These are phyloP conservation scores for Pedicia rivosa DNA, from an alignment of 2,888 invertebrate genomes.

Conservation along the genomic window DNA sequence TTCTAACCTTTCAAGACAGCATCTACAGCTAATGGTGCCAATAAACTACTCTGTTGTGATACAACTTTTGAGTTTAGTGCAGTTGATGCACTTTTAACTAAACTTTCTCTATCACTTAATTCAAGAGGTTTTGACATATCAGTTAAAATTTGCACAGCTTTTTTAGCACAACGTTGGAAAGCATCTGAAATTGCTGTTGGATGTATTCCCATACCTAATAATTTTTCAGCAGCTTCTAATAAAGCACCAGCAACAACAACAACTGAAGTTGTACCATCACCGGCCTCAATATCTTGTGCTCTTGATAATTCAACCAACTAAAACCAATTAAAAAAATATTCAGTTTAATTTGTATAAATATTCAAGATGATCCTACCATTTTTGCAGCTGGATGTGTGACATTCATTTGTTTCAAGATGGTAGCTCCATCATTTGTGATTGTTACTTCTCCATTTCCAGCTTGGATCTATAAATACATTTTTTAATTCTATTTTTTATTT, in stretches of 20 bases:
- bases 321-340: constrained; percentile 30
- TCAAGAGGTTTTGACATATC: constrained; percentile 77
- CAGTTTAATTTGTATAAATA: background rate
- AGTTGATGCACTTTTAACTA: constrained; percentile 92
- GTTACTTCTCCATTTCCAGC: constrained; percentile 94
- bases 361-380: constrained; percentile 46
- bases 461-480: constrained; percentile 55
- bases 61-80: constrained; percentile 98
- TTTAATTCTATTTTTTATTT: constrained; percentile 2
- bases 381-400: constrained; percentile 97
- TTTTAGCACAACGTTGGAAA: constrained; percentile 54
- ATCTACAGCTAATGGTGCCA: constrained; percentile 95
- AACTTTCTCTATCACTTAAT: constrained; percentile 67
- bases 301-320: constrained; percentile 86
- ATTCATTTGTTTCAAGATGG: constrained; percentile 97
- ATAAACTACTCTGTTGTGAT: constrained; percentile 86
- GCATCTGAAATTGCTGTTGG: constrained; percentile 95
- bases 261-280: constrained; percentile 98
- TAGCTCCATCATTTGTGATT: constrained; percentile 99
- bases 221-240: constrained; percentile 83
- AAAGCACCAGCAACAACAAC: constrained; percentile 95
- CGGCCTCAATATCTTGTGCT: constrained; percentile 98
- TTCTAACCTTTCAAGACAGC: constrained; percentile 86
- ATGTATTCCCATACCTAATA: constrained; percentile 88
- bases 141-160: constrained; percentile 46